A percentile compares a stretch with the other conserved stretches of the same genome.
phyloP scores from a whole-genome alignment of 2,113 vertebrate species.

The Mastomys coucha region DNA sequence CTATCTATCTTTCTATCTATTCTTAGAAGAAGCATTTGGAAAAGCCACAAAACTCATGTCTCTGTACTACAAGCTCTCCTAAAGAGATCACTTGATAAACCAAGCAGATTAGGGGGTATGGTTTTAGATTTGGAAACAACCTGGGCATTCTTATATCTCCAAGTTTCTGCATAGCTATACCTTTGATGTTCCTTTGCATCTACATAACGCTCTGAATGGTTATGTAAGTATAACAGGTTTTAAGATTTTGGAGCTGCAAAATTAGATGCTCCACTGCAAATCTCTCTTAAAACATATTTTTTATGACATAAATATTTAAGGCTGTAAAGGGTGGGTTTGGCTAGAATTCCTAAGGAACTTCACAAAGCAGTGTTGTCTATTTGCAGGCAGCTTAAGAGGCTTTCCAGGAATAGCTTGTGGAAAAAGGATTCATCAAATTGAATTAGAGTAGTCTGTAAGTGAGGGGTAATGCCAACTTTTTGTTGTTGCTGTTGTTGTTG shows the following conservation, averaged over 20 bases:
- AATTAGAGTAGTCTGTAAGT: constrained; percentile 54
- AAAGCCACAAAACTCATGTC: neutral
- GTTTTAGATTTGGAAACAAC: neutral
- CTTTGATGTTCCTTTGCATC: neutral
- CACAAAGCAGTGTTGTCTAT: constrained; percentile 50
- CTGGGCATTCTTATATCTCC: neutral
- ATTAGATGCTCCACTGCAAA: neutral
- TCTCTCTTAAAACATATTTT: constrained; percentile 59
- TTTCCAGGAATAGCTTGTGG: constrained; percentile 70
- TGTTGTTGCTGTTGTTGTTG: neutral
- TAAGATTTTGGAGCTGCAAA: neutral
- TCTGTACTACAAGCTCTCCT: neutral
- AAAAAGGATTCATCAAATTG: constrained; percentile 72
- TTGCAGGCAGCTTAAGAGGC: constrained; percentile 68
- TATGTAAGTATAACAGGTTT: neutral
- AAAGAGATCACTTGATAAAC: neutral
- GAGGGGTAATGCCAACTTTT: constrained; percentile 63
- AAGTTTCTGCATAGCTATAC: neutral
- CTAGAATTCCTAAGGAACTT: constrained; percentile 23
- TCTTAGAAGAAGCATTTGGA: neutral
- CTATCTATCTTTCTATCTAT: too few species aligned
- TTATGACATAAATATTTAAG: constrained; percentile 8
- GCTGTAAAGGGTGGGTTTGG: neutral
- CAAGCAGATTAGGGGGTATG: neutral
- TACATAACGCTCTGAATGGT: neutral